Base-by-base conservation (phyloP, 92 coral and sea anemone species). In the Parazoanthus darwini region DNA sequence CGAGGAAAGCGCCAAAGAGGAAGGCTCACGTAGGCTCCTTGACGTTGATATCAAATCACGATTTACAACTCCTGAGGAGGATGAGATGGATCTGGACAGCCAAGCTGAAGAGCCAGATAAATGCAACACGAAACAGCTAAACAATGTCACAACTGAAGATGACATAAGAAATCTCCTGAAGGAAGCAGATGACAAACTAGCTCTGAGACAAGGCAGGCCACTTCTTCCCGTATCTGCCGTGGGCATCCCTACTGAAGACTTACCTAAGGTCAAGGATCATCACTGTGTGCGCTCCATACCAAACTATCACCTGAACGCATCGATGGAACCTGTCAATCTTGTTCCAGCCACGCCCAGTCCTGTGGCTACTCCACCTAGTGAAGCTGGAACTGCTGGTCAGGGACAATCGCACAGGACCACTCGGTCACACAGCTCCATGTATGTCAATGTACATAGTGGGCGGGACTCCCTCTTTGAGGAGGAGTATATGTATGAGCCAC, bases 281-380 rank as follows among this genome's bases (percentile, higher is more conserved):
- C 99, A 96, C 86, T 96, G 99, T 71, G 91, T 67, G 51, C 94
- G 90, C 86, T 96, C 99, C 29, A 96, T 96, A 37, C 99, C 99
- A 26, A 91, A 89, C 85, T 68, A 92, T 71, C 89, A 92, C 76
- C 91, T 93, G 11, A 92, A 96, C 20, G 97, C 91, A 43, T 88
- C 92, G 35, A 89, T 96, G 92, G 99, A 96, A 86, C 99, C 99
- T 13, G 99, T 96, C 3, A 92, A 92, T 66, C 59, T 95, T 13
- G 94, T 95, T n/a, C 90, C 94, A 11, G 90, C 92, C 78, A 87
- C 92, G 0, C 94, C 93, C 3, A 86, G 93, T 70, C 94, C 98
- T 50, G 68, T 86, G 8, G 90, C 78, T 25, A 92, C 96, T 0
- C 94, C 94, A 76, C 74, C 80, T 8, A 88, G 86, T n/a, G 83